These are phyloP conservation scores for Eptatretus burgeri DNA, from an alignment of 2,113 vertebrate genomes.

Conservation along the genomic window DNA sequence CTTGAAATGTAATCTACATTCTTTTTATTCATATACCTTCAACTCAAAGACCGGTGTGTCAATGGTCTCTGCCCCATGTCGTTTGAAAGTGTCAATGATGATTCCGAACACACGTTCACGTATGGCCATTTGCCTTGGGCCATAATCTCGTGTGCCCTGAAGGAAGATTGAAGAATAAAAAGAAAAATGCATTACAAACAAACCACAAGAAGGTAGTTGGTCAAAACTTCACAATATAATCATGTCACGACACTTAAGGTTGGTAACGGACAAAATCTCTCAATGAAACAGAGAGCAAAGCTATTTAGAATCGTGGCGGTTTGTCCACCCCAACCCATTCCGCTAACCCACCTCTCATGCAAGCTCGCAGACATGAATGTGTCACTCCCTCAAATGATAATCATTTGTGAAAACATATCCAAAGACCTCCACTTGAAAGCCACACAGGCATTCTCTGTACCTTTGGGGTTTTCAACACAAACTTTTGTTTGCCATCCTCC, in stretches of 20 bases:
- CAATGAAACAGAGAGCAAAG: not conserved
- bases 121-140: conserved; percentile 82
- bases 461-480: conserved; percentile 88
- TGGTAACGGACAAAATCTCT: not conserved
- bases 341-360: too few relatives aligned
- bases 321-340: too few relatives aligned
- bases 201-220: not conserved
- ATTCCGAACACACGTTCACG: conserved; percentile 54
- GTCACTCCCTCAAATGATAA: too few relatives aligned
- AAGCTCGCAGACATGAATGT: too few relatives aligned
- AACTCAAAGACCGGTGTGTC: conserved; percentile 89
- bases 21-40: conserved; percentile 24
- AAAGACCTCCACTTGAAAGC: too few relatives aligned
- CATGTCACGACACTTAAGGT: not conserved
- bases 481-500: conserved; percentile 52
- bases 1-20: too few relatives aligned
- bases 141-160: conserved; percentile 69
- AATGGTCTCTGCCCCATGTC: conserved; percentile 74
- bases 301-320: not conserved
- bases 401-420: too few relatives aligned
- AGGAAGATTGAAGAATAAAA: conserved; percentile 8
- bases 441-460: conserved; percentile 16
- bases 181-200: not conserved
- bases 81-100: conserved; percentile 56
- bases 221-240: not conserved